Evolutionary conservation across 2,888 invertebrate species (phyloP).

Genomic region (Drosophila emarginata): DNA sequence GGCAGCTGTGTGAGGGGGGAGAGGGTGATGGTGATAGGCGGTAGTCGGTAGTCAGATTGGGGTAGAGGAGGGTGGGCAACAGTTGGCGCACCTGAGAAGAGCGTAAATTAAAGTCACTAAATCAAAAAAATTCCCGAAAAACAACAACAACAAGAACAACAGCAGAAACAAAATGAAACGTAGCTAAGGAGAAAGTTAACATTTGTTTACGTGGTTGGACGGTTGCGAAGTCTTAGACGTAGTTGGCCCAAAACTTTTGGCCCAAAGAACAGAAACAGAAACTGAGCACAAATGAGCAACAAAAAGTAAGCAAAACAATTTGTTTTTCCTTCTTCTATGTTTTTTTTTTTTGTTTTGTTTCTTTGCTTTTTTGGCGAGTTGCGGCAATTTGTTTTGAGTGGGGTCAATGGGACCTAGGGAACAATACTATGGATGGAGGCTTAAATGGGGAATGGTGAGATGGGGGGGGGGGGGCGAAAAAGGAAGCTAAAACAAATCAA

Average conservation of each 20-base stretch:
- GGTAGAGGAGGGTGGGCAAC: constrained; percentile 50
- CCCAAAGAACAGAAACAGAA: constrained; percentile 54
- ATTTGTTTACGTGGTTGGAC: constrained; percentile 74
- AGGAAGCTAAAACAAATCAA: constrained; percentile 71
- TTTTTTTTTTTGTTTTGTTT: constrained; percentile 21
- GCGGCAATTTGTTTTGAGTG: constrained; percentile 78
- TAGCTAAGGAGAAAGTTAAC: constrained; percentile 71
- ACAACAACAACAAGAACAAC: no score
- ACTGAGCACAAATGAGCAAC: constrained; percentile 75
- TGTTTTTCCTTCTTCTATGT: constrained; percentile 54
- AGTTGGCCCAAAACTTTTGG: constrained; percentile 69
- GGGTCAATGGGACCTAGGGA: constrained; percentile 45
- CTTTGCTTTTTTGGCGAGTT: constrained; percentile 40
- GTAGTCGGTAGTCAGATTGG: background rate
- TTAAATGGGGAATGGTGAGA: background rate
- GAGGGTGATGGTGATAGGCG: constrained; percentile 11
- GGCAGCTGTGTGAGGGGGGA: constrained; percentile 36
- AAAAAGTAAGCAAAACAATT: constrained; percentile 76
- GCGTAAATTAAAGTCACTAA: constrained; percentile 80
- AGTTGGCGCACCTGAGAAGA: constrained; percentile 76
- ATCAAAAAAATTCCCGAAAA: constrained; percentile 70
- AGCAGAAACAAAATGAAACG: constrained; percentile 42
- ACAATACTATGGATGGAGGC: constrained; percentile 20
- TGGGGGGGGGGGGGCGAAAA: constrained; percentile 46
- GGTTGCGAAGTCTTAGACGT: constrained; percentile 47